These are phyloP conservation scores for Pogona vitticeps DNA, from an alignment of 2,113 vertebrate genomes.

Conservation along the genomic window DNA sequence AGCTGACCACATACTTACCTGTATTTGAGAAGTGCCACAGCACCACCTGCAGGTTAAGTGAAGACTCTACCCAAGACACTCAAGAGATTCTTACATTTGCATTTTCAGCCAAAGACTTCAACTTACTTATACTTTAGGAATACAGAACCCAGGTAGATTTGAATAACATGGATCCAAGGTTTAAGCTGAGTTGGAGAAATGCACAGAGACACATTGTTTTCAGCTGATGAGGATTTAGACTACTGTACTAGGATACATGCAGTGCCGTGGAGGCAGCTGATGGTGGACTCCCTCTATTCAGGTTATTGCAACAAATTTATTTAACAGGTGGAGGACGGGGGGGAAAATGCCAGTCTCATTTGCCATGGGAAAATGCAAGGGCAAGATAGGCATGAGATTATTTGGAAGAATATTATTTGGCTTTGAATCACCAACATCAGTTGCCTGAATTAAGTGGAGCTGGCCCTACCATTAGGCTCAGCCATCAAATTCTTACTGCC, in stretches of 20 bases:
- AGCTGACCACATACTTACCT: background rate
- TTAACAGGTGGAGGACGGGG: background rate
- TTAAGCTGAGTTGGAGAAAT: background rate
- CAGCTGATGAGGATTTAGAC: background rate
- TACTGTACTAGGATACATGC: background rate
- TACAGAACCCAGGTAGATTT: background rate
- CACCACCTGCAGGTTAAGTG: constrained; percentile 52
- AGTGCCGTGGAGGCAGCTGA: no score
- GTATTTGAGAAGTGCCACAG: background rate
- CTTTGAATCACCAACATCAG: background rate
- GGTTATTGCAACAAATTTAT: background rate
- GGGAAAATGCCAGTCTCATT: background rate
- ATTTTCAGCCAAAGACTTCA: background rate
- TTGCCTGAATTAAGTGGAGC: background rate
- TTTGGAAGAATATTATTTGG: background rate
- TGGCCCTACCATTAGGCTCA: background rate
- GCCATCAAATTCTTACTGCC: background rate
- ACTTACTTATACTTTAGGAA: background rate
- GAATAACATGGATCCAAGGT: background rate
- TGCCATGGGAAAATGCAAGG: background rate
- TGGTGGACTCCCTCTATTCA: background rate
- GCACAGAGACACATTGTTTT: background rate
- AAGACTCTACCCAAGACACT: background rate
- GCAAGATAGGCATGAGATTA: background rate
- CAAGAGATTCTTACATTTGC: background rate